These are phyloP conservation scores for Ophioninae sp. DNA, from an alignment of 2,888 invertebrate species.

Conservation along the genomic window DNA sequence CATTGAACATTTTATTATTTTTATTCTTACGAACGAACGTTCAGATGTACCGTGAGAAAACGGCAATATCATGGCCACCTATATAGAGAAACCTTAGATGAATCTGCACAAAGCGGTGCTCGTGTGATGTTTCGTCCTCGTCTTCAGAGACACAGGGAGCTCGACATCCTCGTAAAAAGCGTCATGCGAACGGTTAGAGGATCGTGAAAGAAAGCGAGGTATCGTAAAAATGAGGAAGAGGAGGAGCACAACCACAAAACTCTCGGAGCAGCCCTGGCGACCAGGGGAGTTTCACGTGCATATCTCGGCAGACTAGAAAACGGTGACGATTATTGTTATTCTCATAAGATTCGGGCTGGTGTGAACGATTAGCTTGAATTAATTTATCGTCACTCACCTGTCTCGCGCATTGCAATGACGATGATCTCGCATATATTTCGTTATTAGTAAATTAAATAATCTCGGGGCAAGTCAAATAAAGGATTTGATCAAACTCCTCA, in stretches of 20 bases:
- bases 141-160: conserved; percentile 45
- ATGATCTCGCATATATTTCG: not conserved
- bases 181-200: conserved; percentile 61
- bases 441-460: not conserved
- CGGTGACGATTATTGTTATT: conserved; percentile 33
- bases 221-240: conserved; percentile 65
- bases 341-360: conserved; percentile 55
- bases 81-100: conserved; percentile 4
- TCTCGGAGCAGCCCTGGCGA: conserved; percentile 37
- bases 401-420: not conserved
- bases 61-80: conserved; percentile 1
- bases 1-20: conserved; percentile 53
- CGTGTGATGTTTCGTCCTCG: conserved; percentile 34
- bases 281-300: conserved; percentile 30
- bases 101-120: conserved; percentile 48
- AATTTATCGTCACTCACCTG: not conserved
- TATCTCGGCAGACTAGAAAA: conserved; percentile 22
- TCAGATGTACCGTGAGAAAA: not conserved
- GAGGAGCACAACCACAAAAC: conserved; percentile 33
- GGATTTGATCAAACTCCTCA: not conserved
- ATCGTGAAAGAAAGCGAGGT: conserved; percentile 67
- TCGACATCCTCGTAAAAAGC: conserved; percentile 58
- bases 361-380: conserved; percentile 37
- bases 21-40: not conserved
- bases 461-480: not conserved